Evolutionary conservation across 2,113 vertebrate species (phyloP).

Genomic region (Ptyas mucosa): DNA sequence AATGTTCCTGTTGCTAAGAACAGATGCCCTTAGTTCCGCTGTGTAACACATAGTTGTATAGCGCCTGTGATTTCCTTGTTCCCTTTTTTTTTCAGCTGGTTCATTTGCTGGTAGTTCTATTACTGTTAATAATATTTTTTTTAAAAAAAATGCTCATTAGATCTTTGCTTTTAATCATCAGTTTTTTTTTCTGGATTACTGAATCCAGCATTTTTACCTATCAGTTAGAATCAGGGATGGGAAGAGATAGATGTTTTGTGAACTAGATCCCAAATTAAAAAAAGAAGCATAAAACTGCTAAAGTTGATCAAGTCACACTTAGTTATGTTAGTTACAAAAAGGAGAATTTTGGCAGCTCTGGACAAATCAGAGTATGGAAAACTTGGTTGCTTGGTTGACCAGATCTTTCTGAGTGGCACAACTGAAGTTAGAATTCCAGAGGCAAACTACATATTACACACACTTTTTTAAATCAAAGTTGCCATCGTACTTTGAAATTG

Average conservation of each 20-base stretch:
- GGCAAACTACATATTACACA: not conserved
- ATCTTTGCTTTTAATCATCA: not conserved
- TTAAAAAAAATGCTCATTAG: not conserved
- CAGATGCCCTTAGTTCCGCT: not conserved
- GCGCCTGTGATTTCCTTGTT: not conserved
- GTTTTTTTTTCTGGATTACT: not conserved
- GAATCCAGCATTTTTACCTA: not conserved
- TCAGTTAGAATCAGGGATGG: no score
- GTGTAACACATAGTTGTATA: not conserved
- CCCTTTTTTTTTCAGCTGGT: not conserved
- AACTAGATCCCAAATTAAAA: not conserved
- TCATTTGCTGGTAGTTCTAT: not conserved
- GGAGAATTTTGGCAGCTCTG: not conserved
- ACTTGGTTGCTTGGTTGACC: not conserved
- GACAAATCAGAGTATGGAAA: not conserved
- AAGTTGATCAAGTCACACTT: not conserved
- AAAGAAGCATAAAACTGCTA: not conserved
- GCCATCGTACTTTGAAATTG: not conserved
- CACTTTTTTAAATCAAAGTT: not conserved
- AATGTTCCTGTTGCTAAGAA: not conserved
- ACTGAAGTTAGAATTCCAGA: not conserved
- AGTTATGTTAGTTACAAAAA: not conserved
- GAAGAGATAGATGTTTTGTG: not conserved
- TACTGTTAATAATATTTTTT: not conserved
- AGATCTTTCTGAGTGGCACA: not conserved